phyloP scores from a whole-genome alignment of 2,113 vertebrate genomes.

The Accipiter virgatus region DNA sequence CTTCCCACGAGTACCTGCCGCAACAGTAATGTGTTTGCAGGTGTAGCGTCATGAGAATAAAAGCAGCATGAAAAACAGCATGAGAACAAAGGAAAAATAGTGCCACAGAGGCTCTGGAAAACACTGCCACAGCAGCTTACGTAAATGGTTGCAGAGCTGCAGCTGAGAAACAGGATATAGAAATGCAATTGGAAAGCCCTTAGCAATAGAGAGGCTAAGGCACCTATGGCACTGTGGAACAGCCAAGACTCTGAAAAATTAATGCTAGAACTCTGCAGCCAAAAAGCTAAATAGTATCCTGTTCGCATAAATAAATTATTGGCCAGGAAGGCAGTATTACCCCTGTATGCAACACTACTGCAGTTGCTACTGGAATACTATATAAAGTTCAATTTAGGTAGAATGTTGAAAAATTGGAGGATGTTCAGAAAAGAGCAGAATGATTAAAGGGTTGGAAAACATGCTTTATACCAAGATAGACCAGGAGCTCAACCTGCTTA shows the following conservation, averaged over 20 bases:
- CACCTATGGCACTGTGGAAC: not conserved
- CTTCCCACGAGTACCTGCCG: not conserved
- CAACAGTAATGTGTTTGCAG: not conserved
- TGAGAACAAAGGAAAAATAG: not conserved
- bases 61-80: not conserved
- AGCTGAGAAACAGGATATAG: not conserved
- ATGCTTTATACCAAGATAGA: conserved; percentile 28
- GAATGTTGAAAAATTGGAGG: conserved; percentile 2
- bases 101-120: not conserved
- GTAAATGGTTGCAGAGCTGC: not conserved
- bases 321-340: not conserved
- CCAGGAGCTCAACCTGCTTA: conserved; percentile 30
- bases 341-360: not conserved
- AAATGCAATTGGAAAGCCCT: not conserved
- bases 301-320: conserved; percentile 22
- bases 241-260: not conserved
- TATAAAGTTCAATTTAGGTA: conserved; percentile 27
- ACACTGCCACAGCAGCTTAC: not conserved
- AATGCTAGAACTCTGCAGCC: not conserved
- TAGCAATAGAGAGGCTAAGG: not conserved
- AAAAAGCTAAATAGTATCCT: conserved; percentile 21
- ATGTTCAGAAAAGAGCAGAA: conserved; percentile 1
- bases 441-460: conserved; percentile 54
- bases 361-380: conserved; percentile 6
- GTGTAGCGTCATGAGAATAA: not conserved